Base-by-base conservation (phyloP, 2,797 vertebrate species). In the Hoplostethus mediterraneus region DNA sequence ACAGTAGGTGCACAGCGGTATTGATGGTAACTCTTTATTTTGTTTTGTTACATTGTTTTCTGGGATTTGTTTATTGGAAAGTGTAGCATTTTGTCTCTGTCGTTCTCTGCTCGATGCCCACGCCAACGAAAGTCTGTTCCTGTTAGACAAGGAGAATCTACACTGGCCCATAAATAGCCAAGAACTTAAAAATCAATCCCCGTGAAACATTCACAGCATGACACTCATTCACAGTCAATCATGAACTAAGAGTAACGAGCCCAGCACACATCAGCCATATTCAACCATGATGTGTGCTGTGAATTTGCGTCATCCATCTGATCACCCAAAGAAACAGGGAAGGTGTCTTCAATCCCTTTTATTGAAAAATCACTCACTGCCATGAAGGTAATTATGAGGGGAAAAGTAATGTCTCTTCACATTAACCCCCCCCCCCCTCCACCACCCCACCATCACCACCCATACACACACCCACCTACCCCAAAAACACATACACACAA, bases 21-120 rank as follows among this genome's bases (percentile, higher is more conserved):
- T 86, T n/a, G 64, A 83, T 73, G 83, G 89, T 17, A 82, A 84
- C 84, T 93, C 88, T 91, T 92, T 90, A 89, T 89, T 91, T 90
- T 80, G 83, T 89, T 87, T 90, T 87, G 81, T 82, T 51, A 40
- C 9, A 54, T 67, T 64, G 51, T 74, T 81, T 79, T 73, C 40
- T 63, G 44, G 69, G 42, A 56, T 79, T 83, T 86, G 28, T 71
- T n/a, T 71, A 9, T 66, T 16, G 0, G 45, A 48, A 17, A 59
- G 33, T 10, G 0, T 48, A 5, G 57, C 3, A 61, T 80, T 77
- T 71, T 44, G n/a, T 62, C 49, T 70, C 42, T 67, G 21, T 52
- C n/a, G 62, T 33, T 73, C 55, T 62, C 36, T 63, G 55, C 51
- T 52, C 54, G 48, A 52, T 63, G 49, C 69, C 72, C 87, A 68